These are phyloP conservation scores for Nerophis ophidion DNA, from an alignment of 2,113 vertebrate genomes.

Conservation along the genomic window DNA sequence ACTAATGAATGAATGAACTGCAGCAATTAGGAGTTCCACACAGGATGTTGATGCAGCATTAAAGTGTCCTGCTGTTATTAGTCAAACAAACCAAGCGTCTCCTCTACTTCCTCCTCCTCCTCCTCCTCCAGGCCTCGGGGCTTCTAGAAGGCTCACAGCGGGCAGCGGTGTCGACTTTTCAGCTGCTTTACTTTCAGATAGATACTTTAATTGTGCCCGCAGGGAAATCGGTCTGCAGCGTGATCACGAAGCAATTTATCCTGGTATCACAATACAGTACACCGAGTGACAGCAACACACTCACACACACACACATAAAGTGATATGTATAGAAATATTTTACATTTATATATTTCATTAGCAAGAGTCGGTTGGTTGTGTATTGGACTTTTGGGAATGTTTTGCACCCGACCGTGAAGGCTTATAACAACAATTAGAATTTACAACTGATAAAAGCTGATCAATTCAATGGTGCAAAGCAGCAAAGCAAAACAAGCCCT, in stretches of 20 bases:
- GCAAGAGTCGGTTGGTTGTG: background rate
- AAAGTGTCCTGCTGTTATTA: background rate
- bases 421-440: background rate
- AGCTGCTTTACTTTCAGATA: background rate
- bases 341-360: background rate
- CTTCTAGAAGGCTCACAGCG: background rate
- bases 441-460: background rate
- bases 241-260: slow-evolving; percentile 1
- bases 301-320: background rate
- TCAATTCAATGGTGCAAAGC: background rate
- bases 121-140: background rate
- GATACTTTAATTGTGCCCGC: slow-evolving; percentile 4
- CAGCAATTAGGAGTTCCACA: background rate
- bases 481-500: background rate
- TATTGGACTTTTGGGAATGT: background rate
- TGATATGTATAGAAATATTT: background rate
- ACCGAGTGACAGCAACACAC: background rate
- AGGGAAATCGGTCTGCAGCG: slow-evolving; percentile 1
- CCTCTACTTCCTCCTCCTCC: background rate
- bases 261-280: background rate
- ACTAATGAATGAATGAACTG: background rate
- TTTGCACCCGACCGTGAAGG: background rate
- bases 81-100: slow-evolving; percentile 3
- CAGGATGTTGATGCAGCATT: background rate
- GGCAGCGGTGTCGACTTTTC: slow-evolving; percentile 1